Conservation (phyloP, 30 jellyfish, hydroid and myxozoan species). For the Aurelia aurita complex sp. Pacific region DNA sequence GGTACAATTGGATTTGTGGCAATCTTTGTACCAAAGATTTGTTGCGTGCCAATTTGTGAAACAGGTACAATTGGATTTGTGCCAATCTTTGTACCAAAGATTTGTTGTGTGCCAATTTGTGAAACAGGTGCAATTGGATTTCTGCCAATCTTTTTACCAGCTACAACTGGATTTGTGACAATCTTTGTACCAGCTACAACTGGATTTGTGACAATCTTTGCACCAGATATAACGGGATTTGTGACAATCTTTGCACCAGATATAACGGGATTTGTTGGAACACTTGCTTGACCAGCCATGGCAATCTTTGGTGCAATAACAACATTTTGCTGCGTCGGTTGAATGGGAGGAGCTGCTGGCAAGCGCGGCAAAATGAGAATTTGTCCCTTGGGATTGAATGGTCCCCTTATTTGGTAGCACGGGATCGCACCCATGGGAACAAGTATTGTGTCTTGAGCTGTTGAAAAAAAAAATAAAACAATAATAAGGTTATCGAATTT, state of each 20-base stretch:
- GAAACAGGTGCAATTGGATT: background rate
- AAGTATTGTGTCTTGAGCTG: slow-evolving; percentile 79
- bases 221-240: background rate
- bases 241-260: background rate
- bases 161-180: background rate
- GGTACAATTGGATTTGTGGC: background rate
- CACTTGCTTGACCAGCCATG: slow-evolving; percentile 16
- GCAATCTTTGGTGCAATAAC: slow-evolving; percentile 21
- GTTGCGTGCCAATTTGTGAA: background rate
- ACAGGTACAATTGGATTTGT: background rate
- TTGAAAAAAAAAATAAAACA: too few relatives aligned
- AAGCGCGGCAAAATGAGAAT: slow-evolving; percentile 65
- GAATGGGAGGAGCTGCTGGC: slow-evolving; percentile 23
- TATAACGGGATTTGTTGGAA: slow-evolving; percentile 4
- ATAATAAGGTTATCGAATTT: too few relatives aligned
- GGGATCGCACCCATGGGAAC: slow-evolving; percentile 96
- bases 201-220: background rate
- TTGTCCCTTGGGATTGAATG: slow-evolving; percentile 71
- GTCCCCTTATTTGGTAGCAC: slow-evolving; percentile 69
- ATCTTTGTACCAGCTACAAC: background rate
- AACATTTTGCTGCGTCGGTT: slow-evolving; percentile 8
- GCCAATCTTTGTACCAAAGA: background rate
- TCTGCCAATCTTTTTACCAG: background rate
- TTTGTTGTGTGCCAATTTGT: background rate
- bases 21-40: background rate